These are phyloP conservation scores for Drosophila affinis DNA, from an alignment of 2,888 invertebrate genomes.

Conservation along the genomic window DNA sequence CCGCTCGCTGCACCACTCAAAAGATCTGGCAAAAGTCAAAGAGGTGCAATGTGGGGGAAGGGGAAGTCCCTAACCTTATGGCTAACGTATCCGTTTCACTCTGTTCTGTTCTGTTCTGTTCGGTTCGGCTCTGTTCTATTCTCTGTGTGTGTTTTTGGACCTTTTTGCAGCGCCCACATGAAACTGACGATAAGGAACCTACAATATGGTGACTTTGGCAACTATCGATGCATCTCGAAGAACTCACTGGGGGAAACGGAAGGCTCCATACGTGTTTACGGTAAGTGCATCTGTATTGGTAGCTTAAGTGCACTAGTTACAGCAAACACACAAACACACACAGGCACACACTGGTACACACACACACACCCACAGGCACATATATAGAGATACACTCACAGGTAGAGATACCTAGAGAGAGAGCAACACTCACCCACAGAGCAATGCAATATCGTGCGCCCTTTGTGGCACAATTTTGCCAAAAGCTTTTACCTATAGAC, in stretches of 20 bases:
- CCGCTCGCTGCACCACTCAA: conserved; percentile 13
- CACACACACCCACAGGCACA: conserved; percentile 10
- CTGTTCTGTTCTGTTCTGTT: too few relatives aligned
- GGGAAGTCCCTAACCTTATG: conserved; percentile 20
- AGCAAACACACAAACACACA: conserved; percentile 32
- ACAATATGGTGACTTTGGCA: conserved; percentile 93
- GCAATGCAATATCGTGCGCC: conserved; percentile 75
- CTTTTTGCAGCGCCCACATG: conserved; percentile 90
- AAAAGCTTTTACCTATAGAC: conserved; percentile 78
- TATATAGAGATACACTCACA: conserved; percentile 14
- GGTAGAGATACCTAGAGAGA: conserved; percentile 11
- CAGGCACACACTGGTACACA: background rate
- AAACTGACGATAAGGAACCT: conserved; percentile 93
- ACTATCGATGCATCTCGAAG: conserved; percentile 96
- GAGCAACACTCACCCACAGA: conserved; percentile 18
- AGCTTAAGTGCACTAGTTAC: conserved; percentile 77
- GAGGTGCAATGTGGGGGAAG: background rate
- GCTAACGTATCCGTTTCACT: conserved; percentile 11
- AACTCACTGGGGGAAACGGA: conserved; percentile 97
- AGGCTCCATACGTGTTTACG: conserved; percentile 95
- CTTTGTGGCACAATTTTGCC: conserved; percentile 76
- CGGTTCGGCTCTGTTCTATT: too few relatives aligned
- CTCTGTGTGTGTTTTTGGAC: conserved; percentile 36
- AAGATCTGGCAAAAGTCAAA: conserved; percentile 15
- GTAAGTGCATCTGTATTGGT: conserved; percentile 85